Conservation (phyloP, 1,140 invertebrate genomes). For the Muscidifurax raptorellus region DNA sequence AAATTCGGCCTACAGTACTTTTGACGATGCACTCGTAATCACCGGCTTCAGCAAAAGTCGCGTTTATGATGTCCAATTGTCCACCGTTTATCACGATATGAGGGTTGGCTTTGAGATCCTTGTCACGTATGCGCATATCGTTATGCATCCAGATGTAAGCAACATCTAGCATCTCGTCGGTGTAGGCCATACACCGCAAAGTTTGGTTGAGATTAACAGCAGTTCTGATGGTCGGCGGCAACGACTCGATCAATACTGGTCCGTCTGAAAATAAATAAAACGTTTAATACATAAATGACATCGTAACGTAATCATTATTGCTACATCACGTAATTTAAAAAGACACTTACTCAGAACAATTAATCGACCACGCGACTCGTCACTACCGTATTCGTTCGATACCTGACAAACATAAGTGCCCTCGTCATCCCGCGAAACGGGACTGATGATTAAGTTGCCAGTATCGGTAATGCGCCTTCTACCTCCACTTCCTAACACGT, state of each 20-base stretch:
- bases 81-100: constrained; percentile 80
- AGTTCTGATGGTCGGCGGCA: constrained; percentile 80
- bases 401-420: constrained; percentile 93
- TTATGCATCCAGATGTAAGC: constrained; percentile 95
- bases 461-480: constrained; percentile 87
- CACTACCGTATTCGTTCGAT: constrained; percentile 87
- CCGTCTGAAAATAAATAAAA: constrained; percentile 74
- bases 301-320: not conserved
- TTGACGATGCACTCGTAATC: constrained; percentile 93
- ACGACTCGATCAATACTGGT: constrained; percentile 82
- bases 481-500: constrained; percentile 85
- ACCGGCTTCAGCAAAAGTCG: constrained; percentile 89
- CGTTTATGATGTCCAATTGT: constrained; percentile 86
- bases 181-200: constrained; percentile 87
- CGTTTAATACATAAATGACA: not conserved
- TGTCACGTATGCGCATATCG: constrained; percentile 84
- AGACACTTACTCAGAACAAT: constrained; percentile 87
- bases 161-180: constrained; percentile 89
- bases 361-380: constrained; percentile 87
- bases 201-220: constrained; percentile 83
- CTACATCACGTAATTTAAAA: not conserved
- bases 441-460: constrained; percentile 90
- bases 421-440: constrained; percentile 90
- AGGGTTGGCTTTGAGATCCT: constrained; percentile 74
- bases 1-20: constrained; percentile 89